A percentile compares a stretch with the other conserved stretches of the same genome.
Conservation (phyloP, 2,113 vertebrate species). For the Protomyctophum bolini region DNA sequence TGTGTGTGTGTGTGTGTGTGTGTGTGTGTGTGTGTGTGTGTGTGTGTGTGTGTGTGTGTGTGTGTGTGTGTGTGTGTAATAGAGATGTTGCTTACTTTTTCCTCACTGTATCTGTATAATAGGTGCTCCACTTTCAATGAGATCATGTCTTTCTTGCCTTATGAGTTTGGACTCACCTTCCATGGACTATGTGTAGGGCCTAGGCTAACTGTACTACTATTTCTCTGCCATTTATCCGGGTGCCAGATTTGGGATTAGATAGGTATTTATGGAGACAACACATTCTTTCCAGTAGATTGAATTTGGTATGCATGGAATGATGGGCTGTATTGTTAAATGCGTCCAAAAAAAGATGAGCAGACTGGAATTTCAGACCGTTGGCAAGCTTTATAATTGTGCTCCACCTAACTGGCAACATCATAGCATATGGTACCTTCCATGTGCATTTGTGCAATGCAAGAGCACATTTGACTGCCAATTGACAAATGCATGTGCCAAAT, state of each 20-base stretch:
- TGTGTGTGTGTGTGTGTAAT: too few relatives aligned
- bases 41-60: background rate
- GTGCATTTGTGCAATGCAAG: background rate
- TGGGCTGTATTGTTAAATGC: slow-evolving; percentile 10
- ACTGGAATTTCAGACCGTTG: slow-evolving; percentile 12
- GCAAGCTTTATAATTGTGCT: slow-evolving; percentile 11
- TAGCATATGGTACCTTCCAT: background rate
- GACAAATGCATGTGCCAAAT: background rate
- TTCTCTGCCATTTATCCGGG: background rate
- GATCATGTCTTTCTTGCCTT: too few relatives aligned
- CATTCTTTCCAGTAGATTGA: slow-evolving; percentile 27
- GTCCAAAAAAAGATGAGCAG: slow-evolving; percentile 14
- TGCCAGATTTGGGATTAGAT: slow-evolving; percentile 25
- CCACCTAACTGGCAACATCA: background rate
- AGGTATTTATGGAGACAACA: slow-evolving; percentile 33
- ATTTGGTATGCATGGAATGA: slow-evolving; percentile 26
- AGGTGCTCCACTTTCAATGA: too few relatives aligned
- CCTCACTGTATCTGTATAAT: too few relatives aligned
- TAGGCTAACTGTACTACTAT: background rate
- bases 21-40: too few relatives aligned
- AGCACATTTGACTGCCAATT: background rate
- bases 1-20: background rate
- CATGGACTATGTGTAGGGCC: background rate
- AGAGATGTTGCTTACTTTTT: too few relatives aligned
- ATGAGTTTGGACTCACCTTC: background rate